phyloP scores from a whole-genome alignment of 2,797 vertebrate genomes.

The Labroides dimidiatus region DNA sequence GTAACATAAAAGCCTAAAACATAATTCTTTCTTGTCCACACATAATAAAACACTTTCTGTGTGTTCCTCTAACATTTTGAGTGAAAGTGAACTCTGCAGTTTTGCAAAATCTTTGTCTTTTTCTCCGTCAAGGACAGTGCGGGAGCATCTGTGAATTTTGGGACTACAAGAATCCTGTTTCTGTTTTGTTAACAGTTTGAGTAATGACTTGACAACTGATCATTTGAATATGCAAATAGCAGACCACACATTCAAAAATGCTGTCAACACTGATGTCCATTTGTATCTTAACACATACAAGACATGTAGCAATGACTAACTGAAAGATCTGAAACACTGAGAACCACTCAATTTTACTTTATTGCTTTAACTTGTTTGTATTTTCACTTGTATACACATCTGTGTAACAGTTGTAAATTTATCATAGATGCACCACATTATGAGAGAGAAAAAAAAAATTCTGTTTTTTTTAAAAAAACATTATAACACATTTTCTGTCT shows the following conservation, averaged over 20 bases:
- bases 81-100: neutral
- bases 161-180: conserved; percentile 35
- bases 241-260: conserved; percentile 14
- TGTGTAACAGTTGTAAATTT: neutral
- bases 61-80: neutral
- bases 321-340: neutral
- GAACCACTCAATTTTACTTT: neutral
- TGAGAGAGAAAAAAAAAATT: too few species aligned
- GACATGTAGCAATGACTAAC: neutral
- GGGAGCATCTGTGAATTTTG: conserved; percentile 31
- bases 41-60: neutral
- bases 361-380: neutral
- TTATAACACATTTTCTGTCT: neutral
- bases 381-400: neutral
- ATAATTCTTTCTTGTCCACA: neutral
- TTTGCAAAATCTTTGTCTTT: conserved; percentile 18
- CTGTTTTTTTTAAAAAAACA: neutral
- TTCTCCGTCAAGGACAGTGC: conserved; percentile 22
- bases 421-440: too few species aligned
- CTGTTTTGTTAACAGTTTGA: conserved; percentile 43
- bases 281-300: conserved; percentile 2
- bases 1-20: neutral
- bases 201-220: conserved; percentile 33
- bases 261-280: neutral
- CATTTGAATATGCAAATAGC: conserved; percentile 47